Conservation (phyloP, 2,113 vertebrate genomes). For the Pleuronectes platessa region DNA sequence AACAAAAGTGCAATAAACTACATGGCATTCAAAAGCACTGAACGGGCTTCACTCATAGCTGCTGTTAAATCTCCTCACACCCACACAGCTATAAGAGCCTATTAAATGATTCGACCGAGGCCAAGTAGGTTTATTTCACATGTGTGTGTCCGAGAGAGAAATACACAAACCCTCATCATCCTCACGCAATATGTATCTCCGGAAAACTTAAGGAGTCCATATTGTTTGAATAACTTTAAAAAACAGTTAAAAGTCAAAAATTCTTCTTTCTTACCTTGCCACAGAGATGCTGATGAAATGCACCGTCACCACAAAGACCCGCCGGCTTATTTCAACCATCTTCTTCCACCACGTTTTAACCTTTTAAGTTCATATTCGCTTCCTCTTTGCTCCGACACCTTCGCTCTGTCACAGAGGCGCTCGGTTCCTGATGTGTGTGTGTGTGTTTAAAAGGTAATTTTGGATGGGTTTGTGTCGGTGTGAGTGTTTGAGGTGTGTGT, state of each 20-base stretch:
- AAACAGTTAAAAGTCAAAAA: too few relatives aligned
- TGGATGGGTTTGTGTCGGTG: conserved; percentile 23
- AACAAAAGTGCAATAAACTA: conserved; percentile 52
- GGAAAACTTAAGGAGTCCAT: too few relatives aligned
- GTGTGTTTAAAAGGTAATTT: conserved; percentile 5
- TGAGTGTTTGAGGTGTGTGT: conserved; percentile 16
- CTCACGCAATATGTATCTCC: too few relatives aligned
- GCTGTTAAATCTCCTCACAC: conserved; percentile 58
- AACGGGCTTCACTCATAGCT: conserved; percentile 26
- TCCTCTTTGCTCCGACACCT: not conserved
- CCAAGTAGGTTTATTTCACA: not conserved
- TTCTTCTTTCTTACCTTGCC: conserved; percentile 56
- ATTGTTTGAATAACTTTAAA: not conserved
- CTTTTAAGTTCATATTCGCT: conserved; percentile 51
- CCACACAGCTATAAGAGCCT: conserved; percentile 42
- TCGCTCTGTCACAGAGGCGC: not conserved
- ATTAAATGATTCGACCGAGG: conserved; percentile 33
- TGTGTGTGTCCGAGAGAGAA: not conserved
- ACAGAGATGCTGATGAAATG: conserved; percentile 52
- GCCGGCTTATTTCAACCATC: conserved; percentile 51
- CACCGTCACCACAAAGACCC: conserved; percentile 35
- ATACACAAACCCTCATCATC: too few relatives aligned
- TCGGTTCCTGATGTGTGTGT: conserved; percentile 19
- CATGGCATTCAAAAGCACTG: conserved; percentile 19
- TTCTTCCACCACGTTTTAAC: conserved; percentile 37